Conservation (phyloP, 2,888 invertebrate genomes). For the Sipunculus nudus region DNA sequence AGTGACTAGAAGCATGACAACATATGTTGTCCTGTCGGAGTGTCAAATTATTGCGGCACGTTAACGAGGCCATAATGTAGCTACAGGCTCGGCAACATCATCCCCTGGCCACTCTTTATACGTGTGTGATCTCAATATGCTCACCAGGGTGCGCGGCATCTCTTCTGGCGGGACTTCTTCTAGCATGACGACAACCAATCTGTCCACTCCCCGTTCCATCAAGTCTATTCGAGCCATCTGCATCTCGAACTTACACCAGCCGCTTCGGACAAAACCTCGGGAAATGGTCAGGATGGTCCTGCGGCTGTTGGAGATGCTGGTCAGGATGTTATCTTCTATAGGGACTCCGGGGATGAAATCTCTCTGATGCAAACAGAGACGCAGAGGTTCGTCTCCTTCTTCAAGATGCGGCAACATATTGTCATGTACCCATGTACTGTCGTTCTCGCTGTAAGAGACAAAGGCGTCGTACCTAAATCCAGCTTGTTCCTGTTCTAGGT, state of each 20-base stretch:
- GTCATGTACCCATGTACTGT: constrained; percentile 74
- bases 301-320: constrained; percentile 76
- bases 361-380: constrained; percentile 77
- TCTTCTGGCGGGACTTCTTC: constrained; percentile 74
- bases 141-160: constrained; percentile 74
- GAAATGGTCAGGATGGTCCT: constrained; percentile 75
- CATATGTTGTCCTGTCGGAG: no score
- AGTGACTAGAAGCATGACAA: no score
- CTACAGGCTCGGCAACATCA: no score
- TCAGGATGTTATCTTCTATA: constrained; percentile 77
- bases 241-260: constrained; percentile 81
- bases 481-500: no score
- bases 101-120: constrained; percentile 13
- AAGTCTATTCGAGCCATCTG: constrained; percentile 73
- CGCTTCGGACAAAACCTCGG: constrained; percentile 73
- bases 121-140: no score
- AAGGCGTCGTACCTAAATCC: constrained; percentile 81
- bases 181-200: constrained; percentile 74
- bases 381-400: constrained; percentile 66
- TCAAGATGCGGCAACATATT: constrained; percentile 75
- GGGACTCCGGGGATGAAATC: constrained; percentile 78
- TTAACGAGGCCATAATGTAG: no score
- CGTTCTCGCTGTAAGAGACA: constrained; percentile 76
- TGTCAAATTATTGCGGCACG: no score
- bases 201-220: constrained; percentile 69